A percentile compares a stretch with the other conserved stretches of the same genome.
Conservation (phyloP, 2,888 invertebrate species). For the Mellilla xanthometata region DNA sequence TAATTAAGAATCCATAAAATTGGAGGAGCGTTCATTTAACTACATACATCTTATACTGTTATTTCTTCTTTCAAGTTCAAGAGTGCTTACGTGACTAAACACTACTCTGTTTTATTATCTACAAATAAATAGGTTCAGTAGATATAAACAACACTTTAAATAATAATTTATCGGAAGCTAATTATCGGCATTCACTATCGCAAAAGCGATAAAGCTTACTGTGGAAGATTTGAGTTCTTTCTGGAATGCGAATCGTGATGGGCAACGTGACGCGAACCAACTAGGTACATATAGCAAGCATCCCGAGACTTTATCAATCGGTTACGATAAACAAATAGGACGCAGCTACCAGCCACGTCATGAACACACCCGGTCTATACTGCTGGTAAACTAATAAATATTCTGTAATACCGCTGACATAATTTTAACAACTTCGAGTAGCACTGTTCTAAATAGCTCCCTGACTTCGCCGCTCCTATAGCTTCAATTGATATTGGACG, state of each 20-base stretch:
- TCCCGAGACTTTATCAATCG: constrained; percentile 46
- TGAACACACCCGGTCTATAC: constrained; percentile 19
- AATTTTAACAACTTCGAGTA: not conserved
- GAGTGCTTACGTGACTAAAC: too few species aligned
- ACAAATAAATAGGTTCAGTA: too few species aligned
- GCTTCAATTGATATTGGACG: constrained; percentile 16
- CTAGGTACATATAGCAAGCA: too few species aligned
- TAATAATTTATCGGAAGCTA: not conserved
- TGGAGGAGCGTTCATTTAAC: too few species aligned
- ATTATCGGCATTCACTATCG: not conserved
- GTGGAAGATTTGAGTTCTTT: constrained; percentile 16
- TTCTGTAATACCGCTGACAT: not conserved
- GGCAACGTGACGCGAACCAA: constrained; percentile 35
- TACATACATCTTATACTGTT: too few species aligned
- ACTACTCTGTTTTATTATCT: too few species aligned
- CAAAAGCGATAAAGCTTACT: not conserved
- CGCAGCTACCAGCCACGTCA: constrained; percentile 24
- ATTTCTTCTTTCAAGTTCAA: too few species aligned
- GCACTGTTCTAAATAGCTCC: constrained; percentile 14
- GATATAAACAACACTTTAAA: not conserved
- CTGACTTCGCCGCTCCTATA: constrained; percentile 1
- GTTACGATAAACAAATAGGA: constrained; percentile 43
- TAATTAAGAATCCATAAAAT: too few species aligned
- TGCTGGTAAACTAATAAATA: not conserved
- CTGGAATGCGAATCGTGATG: constrained; percentile 24